Evolutionary conservation across 2,113 vertebrate species (phyloP), one percentile per base, ranked within the genome.

Genomic region (Oreochromis tanganicae): DNA sequence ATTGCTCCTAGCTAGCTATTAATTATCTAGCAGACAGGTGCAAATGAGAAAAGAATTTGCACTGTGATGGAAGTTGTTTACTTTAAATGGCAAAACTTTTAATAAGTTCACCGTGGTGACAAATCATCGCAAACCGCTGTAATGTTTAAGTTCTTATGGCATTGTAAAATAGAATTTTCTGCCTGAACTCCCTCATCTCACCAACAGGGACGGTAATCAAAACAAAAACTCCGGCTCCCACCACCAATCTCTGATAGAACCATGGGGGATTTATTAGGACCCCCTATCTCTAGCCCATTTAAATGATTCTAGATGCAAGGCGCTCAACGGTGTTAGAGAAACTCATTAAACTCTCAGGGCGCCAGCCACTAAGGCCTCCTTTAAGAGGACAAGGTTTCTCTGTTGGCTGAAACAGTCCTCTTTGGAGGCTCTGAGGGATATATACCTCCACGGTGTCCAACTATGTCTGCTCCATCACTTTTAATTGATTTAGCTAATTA

Each of bases 181-280:
- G 95, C 95, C 95, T 95, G 91, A 96, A 94, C 95, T 96, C 91
- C 90, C 91, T 91, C 94, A 91, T 96, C 95, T 95, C 93, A 89
- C 95, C 96, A 96, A 96, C 96, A 94, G 95, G 95, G 96, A 96
- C 83, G 89, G 93, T 96, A 96, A 96, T 96, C 95, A 96, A 96
- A 97, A 96, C 94, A 95, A 94, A 95, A 96, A 92, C 91, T 92
- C 90, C 52, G 78, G 93, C 94, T 94, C 93, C 91, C 90, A 83
- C 92, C 90, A 93, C 93, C 95, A 92, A 95, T 94, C 94, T 95
- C 89, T 94, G 95, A 94, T 90, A 89, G 93, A 95, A 92, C 96
- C 91, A 83, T 90, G 93, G 96, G 96, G 95, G 95, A 96, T 96
- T 96, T 96, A 97, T 96, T 96, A 96, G 95, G 94, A 95, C 93